Evolutionary conservation across 1,140 invertebrate species (phyloP).

Genomic region (Radopholus similis): DNA sequence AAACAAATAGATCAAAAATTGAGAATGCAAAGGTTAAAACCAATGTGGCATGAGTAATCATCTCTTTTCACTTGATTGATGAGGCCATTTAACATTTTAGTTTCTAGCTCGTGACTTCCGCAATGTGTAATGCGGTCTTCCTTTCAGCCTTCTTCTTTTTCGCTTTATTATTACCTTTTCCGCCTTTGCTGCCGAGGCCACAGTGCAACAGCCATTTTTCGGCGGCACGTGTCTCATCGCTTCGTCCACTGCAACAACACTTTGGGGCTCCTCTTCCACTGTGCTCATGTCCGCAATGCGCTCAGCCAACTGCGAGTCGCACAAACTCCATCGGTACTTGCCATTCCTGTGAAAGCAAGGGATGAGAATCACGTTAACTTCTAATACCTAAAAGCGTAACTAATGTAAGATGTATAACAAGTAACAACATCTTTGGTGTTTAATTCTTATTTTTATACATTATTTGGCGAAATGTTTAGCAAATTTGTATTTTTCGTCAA

Average conservation of each 20-base stretch:
- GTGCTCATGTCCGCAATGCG: not conserved
- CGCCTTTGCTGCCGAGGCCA: no score
- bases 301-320: slow-evolving; percentile 3
- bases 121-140: not conserved
- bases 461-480: not conserved
- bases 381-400: no score
- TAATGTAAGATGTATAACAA: no score
- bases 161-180: not conserved
- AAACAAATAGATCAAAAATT: not conserved
- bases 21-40: no score
- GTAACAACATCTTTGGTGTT: not conserved
- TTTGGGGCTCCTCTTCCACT: slow-evolving; percentile 7
- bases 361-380: no score
- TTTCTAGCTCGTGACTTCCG: no score
- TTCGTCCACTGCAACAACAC: not conserved
- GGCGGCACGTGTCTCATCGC: not conserved
- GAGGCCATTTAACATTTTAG: no score
- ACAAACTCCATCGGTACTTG: slow-evolving; percentile 14
- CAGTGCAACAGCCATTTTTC: no score
- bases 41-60: no score
- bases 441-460: not conserved
- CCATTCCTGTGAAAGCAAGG: not conserved
- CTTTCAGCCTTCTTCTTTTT: not conserved
- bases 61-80: no score
- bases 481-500: not conserved